A percentile compares a stretch with the other conserved stretches of the same genome.
These are phyloP conservation scores for Sardina pilchardus DNA, from an alignment of 2,113 vertebrate species.

Conservation along the genomic window DNA sequence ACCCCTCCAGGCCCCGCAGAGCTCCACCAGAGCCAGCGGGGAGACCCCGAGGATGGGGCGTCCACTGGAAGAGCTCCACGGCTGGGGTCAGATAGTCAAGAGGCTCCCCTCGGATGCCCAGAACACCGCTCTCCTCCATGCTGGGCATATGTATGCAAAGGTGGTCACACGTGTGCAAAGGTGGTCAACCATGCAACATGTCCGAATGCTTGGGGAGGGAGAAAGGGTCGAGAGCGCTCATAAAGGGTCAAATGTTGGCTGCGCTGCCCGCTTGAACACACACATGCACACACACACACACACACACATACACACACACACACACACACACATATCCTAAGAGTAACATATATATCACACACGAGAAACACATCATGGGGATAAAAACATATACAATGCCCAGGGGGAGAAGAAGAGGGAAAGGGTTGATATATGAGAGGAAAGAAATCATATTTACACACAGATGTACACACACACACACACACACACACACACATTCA, in stretches of 20 bases:
- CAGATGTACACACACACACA: neutral
- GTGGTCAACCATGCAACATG: neutral
- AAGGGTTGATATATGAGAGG: neutral
- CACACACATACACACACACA: neutral
- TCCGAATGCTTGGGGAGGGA: neutral
- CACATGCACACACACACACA: neutral
- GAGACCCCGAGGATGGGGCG: neutral
- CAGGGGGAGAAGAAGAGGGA: neutral
- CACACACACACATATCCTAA: neutral
- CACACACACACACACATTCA: neutral
- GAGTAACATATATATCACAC: neutral
- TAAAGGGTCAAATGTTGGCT: neutral
- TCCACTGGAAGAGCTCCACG: neutral
- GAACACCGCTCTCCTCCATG: neutral
- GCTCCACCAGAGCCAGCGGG: neutral
- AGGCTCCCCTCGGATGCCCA: neutral
- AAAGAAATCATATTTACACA: neutral
- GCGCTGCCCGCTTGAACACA: neutral
- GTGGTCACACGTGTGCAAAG: neutral
- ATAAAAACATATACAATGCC: neutral
- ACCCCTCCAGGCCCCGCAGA: neutral
- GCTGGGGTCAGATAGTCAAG: neutral
- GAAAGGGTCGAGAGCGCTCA: too few species aligned
- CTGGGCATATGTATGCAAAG: neutral
- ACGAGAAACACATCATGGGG: neutral